Evolutionary conservation across 2,888 invertebrate species (phyloP), one percentile per base, ranked within the genome.

Genomic region (Chloromyia formosa): DNA sequence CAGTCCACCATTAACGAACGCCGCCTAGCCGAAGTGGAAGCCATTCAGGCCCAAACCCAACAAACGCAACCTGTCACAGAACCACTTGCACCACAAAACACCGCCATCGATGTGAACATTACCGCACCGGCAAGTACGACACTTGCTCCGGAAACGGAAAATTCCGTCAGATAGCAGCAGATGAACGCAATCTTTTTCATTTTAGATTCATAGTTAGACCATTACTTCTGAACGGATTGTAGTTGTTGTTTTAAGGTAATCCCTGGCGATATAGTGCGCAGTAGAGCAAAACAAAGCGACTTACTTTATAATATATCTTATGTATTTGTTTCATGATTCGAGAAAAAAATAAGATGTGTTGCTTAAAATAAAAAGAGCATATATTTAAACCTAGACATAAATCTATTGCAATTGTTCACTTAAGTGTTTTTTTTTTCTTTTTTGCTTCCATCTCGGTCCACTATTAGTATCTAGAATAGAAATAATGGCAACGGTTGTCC

Each of bases 1-100:
- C 85, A 85, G 79, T 82, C 83, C 1, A 81, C 80, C 16, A 83
- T 85, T 4, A 85, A 85, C 76, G 78, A 79, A 1, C 81, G 81
- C 23, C 84, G 85, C 14, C 75, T 83, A 77, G 77, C 81, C 42
- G 85, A 85, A 75, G 62, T 82, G 4, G 84, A 85, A 78, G 79
- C 80, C 9, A 7, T 7, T 35, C 53, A 79, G 76, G 66, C 81
- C 78, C 68, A 81, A 78, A 69, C 78, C 79, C 75, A 74, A 78
- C 23, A 54, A 58, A 18, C 68, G 23, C 53, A 53, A 35, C 7
- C 27, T 7, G 27, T 7, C 27, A 35, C 27, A 20, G 68, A 74
- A 53, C 16, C 27, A 9, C 61, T 22, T 18, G 10, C 54, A n/a
- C 80, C 23, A 78, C 78, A 61, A 76, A 77, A 18, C 79, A 78